Evolutionary conservation across 2,797 vertebrate species (phyloP).

Genomic region (Smutsia gigantea): DNA sequence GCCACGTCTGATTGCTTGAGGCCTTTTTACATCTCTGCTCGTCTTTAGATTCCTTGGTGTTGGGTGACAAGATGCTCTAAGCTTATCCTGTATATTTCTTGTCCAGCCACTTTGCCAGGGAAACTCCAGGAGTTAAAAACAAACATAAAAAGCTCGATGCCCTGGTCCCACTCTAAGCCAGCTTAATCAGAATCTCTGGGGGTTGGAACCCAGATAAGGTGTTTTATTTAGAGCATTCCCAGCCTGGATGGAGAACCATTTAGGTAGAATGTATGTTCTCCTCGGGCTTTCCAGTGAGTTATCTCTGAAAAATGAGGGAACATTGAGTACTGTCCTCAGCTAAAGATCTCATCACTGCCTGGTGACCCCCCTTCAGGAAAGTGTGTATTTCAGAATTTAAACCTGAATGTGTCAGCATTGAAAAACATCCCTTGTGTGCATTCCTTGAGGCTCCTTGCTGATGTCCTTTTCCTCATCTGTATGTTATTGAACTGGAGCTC

Average conservation of each 20-base stretch:
- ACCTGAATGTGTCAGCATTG: fast-evolving
- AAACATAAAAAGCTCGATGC: not conserved
- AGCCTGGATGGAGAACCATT: not conserved
- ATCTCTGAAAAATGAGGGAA: not conserved
- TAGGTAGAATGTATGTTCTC: no score
- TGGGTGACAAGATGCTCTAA: not conserved
- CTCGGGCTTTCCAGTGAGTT: fast-evolving
- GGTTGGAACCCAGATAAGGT: fast-evolving
- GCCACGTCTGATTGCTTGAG: not conserved
- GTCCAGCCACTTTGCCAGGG: not conserved
- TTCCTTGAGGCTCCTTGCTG: not conserved
- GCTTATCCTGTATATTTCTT: not conserved
- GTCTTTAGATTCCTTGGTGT: not conserved
- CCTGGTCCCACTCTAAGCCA: no score
- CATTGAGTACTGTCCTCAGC: fast-evolving
- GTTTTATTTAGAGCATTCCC: not conserved
- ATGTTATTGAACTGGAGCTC: not conserved
- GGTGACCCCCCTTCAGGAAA: not conserved
- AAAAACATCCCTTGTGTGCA: fast-evolving
- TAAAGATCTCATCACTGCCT: fast-evolving
- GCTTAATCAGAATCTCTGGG: not conserved
- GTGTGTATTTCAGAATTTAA: not conserved
- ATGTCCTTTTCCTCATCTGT: not conserved
- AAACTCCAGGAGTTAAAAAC: not conserved
- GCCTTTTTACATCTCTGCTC: not conserved